Percentiles rank a stretch among this genome's conserved stretches.
Evolutionary conservation across 2,113 vertebrate genomes (phyloP).

Genomic region (Paedocypris sp.): DNA sequence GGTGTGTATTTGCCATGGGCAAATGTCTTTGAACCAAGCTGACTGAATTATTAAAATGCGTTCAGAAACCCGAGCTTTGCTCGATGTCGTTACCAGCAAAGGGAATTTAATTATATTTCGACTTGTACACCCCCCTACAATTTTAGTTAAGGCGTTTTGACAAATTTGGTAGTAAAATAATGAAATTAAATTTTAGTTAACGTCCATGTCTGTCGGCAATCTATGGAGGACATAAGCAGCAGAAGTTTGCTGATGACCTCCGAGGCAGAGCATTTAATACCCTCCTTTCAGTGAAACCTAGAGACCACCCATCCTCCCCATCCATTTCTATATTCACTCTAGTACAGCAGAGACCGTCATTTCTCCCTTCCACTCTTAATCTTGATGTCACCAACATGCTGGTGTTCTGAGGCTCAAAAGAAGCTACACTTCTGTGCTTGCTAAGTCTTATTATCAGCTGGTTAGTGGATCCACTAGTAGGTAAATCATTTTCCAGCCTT

Average conservation of each 20-base stretch:
- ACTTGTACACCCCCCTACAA: too few relatives aligned
- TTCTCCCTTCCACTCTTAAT: background rate
- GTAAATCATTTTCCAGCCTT: constrained; percentile 56
- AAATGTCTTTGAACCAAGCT: too few relatives aligned
- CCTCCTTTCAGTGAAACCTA: background rate
- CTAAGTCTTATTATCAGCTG: constrained; percentile 7
- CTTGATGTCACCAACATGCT: constrained; percentile 38
- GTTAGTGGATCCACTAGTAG: constrained; percentile 50
- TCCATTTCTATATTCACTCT: constrained; percentile 3
- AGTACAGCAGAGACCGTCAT: background rate
- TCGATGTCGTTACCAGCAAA: too few relatives aligned
- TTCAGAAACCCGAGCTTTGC: too few relatives aligned
- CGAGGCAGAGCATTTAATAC: background rate
- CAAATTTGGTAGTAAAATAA: too few relatives aligned
- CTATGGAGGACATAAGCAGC: background rate
- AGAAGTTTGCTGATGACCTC: background rate
- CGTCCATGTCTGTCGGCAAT: too few relatives aligned
- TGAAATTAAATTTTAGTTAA: too few relatives aligned
- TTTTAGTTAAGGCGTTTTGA: too few relatives aligned
- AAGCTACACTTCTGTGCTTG: constrained; percentile 12
- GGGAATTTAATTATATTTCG: too few relatives aligned
- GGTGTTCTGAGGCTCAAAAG: constrained; percentile 39
- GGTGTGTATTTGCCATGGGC: constrained; percentile 55
- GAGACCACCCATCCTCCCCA: background rate
- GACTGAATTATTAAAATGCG: too few relatives aligned